A percentile compares a stretch with the other conserved stretches of the same genome.
Conservation (phyloP, 2,113 vertebrate species). For the Nycticebus coucang region DNA sequence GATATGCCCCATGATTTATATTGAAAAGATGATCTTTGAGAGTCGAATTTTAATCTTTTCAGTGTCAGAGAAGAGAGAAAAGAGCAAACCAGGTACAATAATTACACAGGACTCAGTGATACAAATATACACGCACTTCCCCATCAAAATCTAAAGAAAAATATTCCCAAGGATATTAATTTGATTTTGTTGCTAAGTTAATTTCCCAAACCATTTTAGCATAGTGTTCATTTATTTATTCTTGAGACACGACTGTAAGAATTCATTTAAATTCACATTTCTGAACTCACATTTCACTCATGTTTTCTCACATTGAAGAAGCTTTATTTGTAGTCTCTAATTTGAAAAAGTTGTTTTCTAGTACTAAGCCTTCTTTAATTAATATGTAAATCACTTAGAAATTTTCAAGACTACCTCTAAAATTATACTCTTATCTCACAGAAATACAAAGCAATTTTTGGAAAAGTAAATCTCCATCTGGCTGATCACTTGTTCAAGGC, state of each 20-base stretch:
- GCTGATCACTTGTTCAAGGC: neutral
- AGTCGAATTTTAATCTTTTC: neutral
- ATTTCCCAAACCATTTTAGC: neutral
- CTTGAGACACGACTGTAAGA: neutral
- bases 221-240: neutral
- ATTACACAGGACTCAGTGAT: neutral
- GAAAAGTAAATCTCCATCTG: neutral
- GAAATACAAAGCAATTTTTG: neutral
- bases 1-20: neutral
- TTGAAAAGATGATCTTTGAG: neutral
- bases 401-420: neutral
- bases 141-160: neutral
- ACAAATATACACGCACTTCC: neutral
- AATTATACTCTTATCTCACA: neutral
- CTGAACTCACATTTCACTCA: neutral
- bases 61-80: neutral
- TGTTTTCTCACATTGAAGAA: neutral
- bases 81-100: neutral
- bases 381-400: neutral
- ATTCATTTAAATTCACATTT: conserved; percentile 4
- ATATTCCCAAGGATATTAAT: neutral
- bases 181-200: neutral
- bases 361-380: neutral
- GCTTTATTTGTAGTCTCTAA: neutral
- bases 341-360: neutral